Evolutionary conservation across 2,113 vertebrate genomes (phyloP).

Genomic region (Arothron firmamentum): DNA sequence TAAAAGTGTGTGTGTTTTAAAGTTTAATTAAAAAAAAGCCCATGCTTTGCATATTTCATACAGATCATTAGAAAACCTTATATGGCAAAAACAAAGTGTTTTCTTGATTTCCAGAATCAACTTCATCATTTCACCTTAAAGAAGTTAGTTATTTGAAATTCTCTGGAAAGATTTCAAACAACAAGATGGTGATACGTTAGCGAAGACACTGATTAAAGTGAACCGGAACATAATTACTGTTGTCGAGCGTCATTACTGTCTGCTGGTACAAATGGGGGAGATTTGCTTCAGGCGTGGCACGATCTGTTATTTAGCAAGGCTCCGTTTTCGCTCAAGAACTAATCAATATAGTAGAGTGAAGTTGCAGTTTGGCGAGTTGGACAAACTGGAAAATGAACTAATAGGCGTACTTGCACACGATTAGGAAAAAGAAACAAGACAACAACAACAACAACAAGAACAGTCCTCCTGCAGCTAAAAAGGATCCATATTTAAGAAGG

Average conservation of each 20-base stretch:
- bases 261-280: not conserved
- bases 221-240: constrained; percentile 1
- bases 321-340: not conserved
- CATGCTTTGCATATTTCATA: too few relatives aligned
- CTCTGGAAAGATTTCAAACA: not conserved
- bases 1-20: too few relatives aligned
- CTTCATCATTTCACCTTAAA: too few relatives aligned
- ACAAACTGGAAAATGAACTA: constrained; percentile 3
- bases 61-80: too few relatives aligned
- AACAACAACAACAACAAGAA: too few relatives aligned
- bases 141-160: not conserved
- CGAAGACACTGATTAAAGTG: not conserved
- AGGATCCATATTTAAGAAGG: too few relatives aligned
- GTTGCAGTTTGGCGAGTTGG: not conserved
- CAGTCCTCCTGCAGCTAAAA: too few relatives aligned
- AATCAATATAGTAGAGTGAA: constrained; percentile 6
- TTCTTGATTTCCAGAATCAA: too few relatives aligned
- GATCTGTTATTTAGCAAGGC: constrained; percentile 5
- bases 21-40: too few relatives aligned
- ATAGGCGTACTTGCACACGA: not conserved
- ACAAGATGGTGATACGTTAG: not conserved
- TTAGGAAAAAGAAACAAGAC: too few relatives aligned
- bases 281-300: not conserved
- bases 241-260: constrained; percentile 3
- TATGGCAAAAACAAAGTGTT: too few relatives aligned